Percentiles rank a stretch among this genome's conserved stretches.
These are phyloP conservation scores for Pseudochirops corinnae DNA, from an alignment of 2,797 vertebrate genomes.

Conservation along the genomic window DNA sequence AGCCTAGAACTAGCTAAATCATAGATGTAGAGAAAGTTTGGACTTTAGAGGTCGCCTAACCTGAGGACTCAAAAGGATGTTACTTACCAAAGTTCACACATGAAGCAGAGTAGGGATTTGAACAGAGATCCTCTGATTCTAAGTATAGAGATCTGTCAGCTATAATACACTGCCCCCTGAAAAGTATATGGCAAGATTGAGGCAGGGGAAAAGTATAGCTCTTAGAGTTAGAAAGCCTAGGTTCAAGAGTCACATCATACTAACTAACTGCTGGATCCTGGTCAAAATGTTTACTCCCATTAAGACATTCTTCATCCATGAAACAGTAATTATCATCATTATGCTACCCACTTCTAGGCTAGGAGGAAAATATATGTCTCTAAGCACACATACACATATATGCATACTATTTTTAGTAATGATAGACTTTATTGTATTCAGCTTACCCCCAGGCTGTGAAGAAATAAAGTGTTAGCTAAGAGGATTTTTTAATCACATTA, in stretches of 20 bases:
- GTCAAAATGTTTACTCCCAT: neutral
- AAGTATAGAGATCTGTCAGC: neutral
- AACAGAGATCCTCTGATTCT: neutral
- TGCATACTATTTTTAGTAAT: neutral
- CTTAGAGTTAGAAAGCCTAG: neutral
- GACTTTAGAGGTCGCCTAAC: neutral
- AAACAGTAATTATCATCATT: neutral
- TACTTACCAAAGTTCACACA: neutral
- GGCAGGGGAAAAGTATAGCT: neutral
- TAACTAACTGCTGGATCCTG: neutral
- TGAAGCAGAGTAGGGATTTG: neutral
- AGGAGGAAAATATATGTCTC: neutral
- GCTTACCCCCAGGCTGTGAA: neutral
- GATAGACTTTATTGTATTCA: no score
- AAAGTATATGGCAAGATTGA: neutral
- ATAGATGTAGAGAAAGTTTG: neutral
- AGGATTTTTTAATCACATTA: neutral
- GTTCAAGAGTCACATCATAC: neutral
- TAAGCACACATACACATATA: neutral
- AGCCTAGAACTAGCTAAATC: neutral
- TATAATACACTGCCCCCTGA: neutral
- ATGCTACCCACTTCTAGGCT: neutral
- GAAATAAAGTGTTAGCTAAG: neutral
- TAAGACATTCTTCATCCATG: neutral
- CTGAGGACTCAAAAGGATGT: neutral